These are phyloP conservation scores for Pogonomyrmex californicus DNA, from an alignment of 1,140 invertebrate genomes.

Conservation along the genomic window DNA sequence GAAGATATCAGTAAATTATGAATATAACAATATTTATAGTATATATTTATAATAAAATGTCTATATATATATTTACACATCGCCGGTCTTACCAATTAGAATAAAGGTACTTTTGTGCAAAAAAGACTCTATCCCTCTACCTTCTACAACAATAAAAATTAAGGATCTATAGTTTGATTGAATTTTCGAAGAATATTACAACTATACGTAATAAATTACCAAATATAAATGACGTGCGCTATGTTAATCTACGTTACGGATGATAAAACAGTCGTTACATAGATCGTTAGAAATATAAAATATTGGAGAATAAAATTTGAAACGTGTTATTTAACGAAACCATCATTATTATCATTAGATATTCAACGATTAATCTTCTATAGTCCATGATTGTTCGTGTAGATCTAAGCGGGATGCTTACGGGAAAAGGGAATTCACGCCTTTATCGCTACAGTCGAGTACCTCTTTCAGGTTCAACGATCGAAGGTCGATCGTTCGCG, in stretches of 20 bases:
- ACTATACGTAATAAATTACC: not conserved
- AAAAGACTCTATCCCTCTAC: too few species aligned
- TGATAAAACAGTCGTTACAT: conserved; percentile 17
- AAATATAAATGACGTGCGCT: conserved; percentile 45
- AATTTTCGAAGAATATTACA: too few species aligned
- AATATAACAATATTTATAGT: too few species aligned
- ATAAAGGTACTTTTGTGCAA: too few species aligned
- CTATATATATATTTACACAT: too few species aligned
- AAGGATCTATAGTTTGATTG: too few species aligned
- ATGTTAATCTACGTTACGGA: conserved; percentile 24
- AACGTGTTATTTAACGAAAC: not conserved
- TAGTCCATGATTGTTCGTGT: not conserved
- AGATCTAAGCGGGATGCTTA: conserved; percentile 1
- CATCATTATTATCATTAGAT: too few species aligned
- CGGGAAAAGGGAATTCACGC: not conserved
- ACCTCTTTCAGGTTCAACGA: conserved; percentile 68
- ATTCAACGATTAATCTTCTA: not conserved
- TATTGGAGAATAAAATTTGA: not conserved
- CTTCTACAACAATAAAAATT: too few species aligned
- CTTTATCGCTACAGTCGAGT: conserved; percentile 39
- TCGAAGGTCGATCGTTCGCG: conserved; percentile 66
- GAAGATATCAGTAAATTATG: too few species aligned
- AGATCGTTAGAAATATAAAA: not conserved
- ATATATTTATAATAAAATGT: too few species aligned
- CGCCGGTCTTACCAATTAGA: too few species aligned